Conservation (phyloP, 2,797 vertebrate species). For the Myotis findleyi region DNA sequence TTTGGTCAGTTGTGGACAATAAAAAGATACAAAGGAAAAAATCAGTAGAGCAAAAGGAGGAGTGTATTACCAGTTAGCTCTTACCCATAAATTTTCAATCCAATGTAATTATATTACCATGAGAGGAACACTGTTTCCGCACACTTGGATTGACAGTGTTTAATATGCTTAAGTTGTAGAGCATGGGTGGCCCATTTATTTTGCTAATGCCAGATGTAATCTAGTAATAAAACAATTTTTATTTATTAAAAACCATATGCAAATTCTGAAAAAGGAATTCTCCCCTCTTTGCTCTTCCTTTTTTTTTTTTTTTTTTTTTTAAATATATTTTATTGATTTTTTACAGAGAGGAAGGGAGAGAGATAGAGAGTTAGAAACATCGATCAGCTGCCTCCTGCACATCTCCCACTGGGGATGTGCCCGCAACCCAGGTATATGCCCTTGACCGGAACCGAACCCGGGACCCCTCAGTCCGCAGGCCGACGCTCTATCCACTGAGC, state of each 20-base stretch:
- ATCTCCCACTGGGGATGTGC: no score
- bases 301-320: no score
- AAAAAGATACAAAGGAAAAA: constrained; percentile 12
- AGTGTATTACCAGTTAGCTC: not conserved
- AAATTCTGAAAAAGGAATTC: not conserved
- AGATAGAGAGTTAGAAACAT: no score
- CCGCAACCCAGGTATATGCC: no score
- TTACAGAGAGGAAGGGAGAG: no score
- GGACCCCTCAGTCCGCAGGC: no score
- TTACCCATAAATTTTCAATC: not conserved
- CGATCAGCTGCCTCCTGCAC: no score
- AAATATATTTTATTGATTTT: no score
- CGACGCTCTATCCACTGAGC: no score
- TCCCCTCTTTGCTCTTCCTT: not conserved
- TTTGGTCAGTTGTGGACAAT: not conserved
- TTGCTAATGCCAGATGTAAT: constrained; percentile 27
- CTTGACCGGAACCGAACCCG: no score
- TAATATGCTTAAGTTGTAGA: not conserved
- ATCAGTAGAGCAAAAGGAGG: constrained; percentile 10
- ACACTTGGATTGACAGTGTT: not conserved
- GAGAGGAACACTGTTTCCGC: not conserved
- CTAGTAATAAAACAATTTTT: constrained; percentile 15
- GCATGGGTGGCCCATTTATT: not conserved
- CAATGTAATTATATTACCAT: constrained; percentile 33
- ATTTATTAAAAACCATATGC: constrained; percentile 12